Base-by-base conservation (phyloP, 2,797 vertebrate genomes). In the Lagodon rhomboides region DNA sequence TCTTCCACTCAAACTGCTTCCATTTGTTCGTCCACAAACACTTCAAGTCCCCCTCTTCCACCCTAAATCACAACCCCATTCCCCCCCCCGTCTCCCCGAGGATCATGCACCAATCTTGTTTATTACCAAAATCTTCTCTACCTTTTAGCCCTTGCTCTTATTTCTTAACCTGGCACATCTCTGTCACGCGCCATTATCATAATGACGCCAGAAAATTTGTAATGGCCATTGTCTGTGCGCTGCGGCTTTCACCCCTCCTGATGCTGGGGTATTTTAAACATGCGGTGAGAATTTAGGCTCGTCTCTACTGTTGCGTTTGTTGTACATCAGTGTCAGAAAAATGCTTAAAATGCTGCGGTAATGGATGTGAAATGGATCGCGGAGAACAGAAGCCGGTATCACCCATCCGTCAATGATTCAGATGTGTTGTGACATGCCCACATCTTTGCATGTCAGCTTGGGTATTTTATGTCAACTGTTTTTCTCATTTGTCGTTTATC, bases 11-110 rank as follows among this genome's bases (percentile, higher is more conserved):
- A 82, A 88, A 80, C 69, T 47, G 60, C 74, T 84, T 86, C 84
- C 76, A 85, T 84, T 90, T 82, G 60, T 65, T 83, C 74, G 12
- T 80, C 65, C 72, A 83, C 68, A 81, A 86, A 86, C 82, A 85
- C 76, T 73, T 83, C 34, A 53, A 77, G 67, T 71, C 46, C 43
- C 25, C 61, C 49, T 56, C 51, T 64, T 60, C 20, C 15, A 65
- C 65, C 59, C 54, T 88, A 84, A 82, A 89, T 85, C 83, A 85
- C 62, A 64, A 68, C 66, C 70, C 67, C 61, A 83, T 77, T 80
- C 30, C 60, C 12, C 68, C 63, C 53, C 10, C 65, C 58, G 61
- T 75, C 53, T 67, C 62, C 23, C 60, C 53, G 53, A 4, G 65
- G 67, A 84, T 85, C 73, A 72, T 51, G 44, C 18, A 84, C 18